Conservation (phyloP, 2,888 invertebrate species). For the Parnassius apollo region DNA sequence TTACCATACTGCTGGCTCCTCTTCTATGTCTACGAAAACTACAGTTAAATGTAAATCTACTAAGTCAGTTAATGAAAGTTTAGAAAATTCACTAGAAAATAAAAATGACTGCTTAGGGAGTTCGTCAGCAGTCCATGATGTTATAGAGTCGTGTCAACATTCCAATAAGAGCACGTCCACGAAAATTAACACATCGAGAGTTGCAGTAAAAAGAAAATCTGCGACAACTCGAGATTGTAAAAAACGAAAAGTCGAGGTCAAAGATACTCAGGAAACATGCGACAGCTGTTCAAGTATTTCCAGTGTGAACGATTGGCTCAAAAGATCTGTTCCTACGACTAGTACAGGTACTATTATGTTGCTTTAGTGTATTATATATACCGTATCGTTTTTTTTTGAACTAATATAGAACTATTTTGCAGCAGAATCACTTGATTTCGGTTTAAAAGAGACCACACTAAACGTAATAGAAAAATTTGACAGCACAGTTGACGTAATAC, state of each 20-base stretch:
- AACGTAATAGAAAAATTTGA: conserved; percentile 55
- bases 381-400: conserved; percentile 4
- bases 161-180: neutral
- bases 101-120: neutral
- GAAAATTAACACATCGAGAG: neutral
- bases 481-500: conserved; percentile 54
- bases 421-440: conserved; percentile 36
- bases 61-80: conserved; percentile 3
- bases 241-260: conserved; percentile 32
- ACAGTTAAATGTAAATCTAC: conserved; percentile 34
- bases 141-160: neutral
- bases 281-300: conserved; percentile 41
- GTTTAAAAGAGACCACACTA: conserved; percentile 41
- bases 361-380: neutral
- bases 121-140: neutral
- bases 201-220: conserved; percentile 35
- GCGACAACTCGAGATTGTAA: conserved; percentile 30
- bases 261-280: conserved; percentile 29
- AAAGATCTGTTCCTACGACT: conserved; percentile 35
- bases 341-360: conserved; percentile 36
- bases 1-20: conserved; percentile 43
- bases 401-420: conserved; percentile 22
- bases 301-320: conserved; percentile 56
- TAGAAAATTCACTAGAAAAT: neutral
- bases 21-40: conserved; percentile 47